Evolutionary conservation across 2,113 vertebrate species (phyloP), one percentile per base, ranked within the genome.

Genomic region (Oryzias celebensis): DNA sequence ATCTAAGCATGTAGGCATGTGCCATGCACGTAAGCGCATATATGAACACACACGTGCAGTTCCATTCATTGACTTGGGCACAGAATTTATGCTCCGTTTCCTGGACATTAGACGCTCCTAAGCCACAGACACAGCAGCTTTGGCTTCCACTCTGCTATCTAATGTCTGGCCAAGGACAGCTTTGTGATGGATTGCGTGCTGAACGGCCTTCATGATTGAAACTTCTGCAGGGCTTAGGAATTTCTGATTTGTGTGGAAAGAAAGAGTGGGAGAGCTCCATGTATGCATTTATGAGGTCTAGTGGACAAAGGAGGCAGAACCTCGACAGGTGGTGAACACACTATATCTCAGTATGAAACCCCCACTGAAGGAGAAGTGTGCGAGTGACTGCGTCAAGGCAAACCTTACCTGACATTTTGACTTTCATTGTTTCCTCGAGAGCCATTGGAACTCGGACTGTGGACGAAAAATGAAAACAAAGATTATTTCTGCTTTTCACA

Each of bases 401-500:
- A 58, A 26, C 13, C 86, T 85, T 65, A 93, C 92, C 91, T 91
- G 85, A 85, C 66, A 71, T 91, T 92, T 64, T 85, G 88, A 82
- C 77, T 86, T 50, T 93, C 92, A 4, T 73, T 69, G 51, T 75
- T 63, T 71, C 76, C 81, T 58, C 91, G 84, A 54, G 90, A 91
- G 55, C 87, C 89, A 15, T 91, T 92, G 7, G 90, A 86, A 55
- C 90, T 92, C 54, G 91, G 91, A 71, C 91, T 92, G 53, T 52
- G 77, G 23, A 80, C 13, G 81, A 20, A 16, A 64, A 72, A 71
- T 26, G 0, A 64, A 58, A 65, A 68, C 61, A 2, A 20, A 36
- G 1, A 14, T 20, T 49, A 14, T 26, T 18, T 36, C 6, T 18
- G 23, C 6, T 14, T 48, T 59, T 20, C 7, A 7, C 47, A 48